These are phyloP conservation scores for Virgularia gustaviana DNA, from an alignment of 92 coral and sea anemone genomes.

Conservation along the genomic window DNA sequence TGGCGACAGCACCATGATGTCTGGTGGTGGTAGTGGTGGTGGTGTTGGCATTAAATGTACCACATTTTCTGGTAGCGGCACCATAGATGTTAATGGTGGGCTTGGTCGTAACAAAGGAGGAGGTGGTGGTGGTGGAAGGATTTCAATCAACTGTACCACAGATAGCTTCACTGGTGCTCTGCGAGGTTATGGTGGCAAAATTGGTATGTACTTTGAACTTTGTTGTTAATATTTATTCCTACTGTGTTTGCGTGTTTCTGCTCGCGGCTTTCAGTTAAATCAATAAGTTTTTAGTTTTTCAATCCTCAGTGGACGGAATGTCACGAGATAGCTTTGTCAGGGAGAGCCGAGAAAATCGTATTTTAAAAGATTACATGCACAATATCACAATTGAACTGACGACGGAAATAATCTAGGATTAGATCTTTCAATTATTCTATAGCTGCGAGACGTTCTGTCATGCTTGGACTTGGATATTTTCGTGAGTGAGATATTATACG, in stretches of 20 bases:
- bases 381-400: too few relatives aligned
- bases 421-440: too few relatives aligned
- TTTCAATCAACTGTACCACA: constrained; percentile 11
- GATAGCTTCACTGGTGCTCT: constrained; percentile 3
- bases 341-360: too few relatives aligned
- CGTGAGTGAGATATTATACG: too few relatives aligned
- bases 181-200: constrained; percentile 10
- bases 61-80: neutral
- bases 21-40: constrained; percentile 34
- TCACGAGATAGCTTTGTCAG: too few relatives aligned
- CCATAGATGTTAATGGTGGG: constrained; percentile 8
- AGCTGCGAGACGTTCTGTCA: too few relatives aligned
- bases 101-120: constrained; percentile 20
- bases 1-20: neutral
- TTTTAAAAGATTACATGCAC: too few relatives aligned
- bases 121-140: constrained; percentile 26
- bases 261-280: neutral
- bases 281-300: neutral
- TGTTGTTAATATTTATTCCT: too few relatives aligned
- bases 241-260: neutral
- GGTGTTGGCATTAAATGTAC: constrained; percentile 15
- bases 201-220: constrained; percentile 1
- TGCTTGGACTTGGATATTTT: too few relatives aligned
- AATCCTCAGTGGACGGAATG: neutral
- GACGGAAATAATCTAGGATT: too few relatives aligned